Base-by-base conservation (phyloP, 2,113 vertebrate genomes). In the Onychostoma macrolepis region DNA sequence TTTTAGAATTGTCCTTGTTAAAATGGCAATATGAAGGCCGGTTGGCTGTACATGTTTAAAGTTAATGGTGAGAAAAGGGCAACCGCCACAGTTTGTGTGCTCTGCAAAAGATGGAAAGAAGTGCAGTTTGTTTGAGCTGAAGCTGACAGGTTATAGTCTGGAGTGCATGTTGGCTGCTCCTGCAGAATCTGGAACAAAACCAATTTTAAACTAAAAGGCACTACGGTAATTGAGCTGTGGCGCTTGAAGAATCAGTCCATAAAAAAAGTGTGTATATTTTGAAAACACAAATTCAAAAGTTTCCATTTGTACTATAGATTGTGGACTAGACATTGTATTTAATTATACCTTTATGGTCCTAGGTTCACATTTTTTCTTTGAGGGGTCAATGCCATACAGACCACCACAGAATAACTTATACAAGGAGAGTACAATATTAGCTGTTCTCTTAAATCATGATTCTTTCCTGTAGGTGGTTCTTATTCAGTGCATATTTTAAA, bases 1-100 rank as follows among this genome's bases (percentile, higher is more conserved):
- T 72, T 61, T 41, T 85, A 53, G 38, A 85, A 56, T n/a, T 65
- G 67, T 61, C 50, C 61, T 86, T 86, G 74, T 48, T 75, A 74
- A 26, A 63, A 50, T 30, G 36, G 30, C 50, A 48, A 19, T 10
- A 67, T 43, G 48, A 81, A 56, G 36, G 63, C 38, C 13, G 30
- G 58, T 5, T 41, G 28, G 48, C 30, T 6, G 12, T 36, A 36
- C 15, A 6, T 58, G 75, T 50, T 48, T 78, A 53, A 50, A n/a
- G 38, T 43, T 17, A 63, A 75, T 41, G 33, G 15, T 63, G 33
- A 17, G 12, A 61, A 17, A 41, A 61, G 33, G 33, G 41, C 0
- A 80, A 58, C 28, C 2, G 45, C 28, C 8, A 50, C 2, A 24
- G 50, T 38, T 36, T 33, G 3, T 30, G 0, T 56, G 26, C 28